Base-by-base conservation (phyloP, 2,888 invertebrate genomes). In the Rhagonycha lutea region DNA sequence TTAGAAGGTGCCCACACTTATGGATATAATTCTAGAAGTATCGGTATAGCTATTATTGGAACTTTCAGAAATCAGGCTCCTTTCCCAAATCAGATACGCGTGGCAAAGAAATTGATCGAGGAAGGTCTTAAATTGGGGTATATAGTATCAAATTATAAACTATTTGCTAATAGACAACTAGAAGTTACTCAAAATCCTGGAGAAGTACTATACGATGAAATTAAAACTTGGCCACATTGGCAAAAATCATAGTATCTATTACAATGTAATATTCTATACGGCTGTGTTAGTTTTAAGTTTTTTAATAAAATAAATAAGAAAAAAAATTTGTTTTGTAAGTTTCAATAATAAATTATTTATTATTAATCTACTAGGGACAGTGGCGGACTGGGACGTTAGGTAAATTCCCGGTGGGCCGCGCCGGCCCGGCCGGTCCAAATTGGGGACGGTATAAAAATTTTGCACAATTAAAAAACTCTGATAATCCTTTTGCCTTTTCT, bases 21-120 rank as follows among this genome's bases (percentile, higher is more conserved):
- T 61, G 89, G 92, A 65, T 94, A 91, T 83, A 94, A 95, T 84
- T 86, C 85, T n/a, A 89, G 87, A 69, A 93, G 94, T 82, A 90
- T 95, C 28, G 93, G 93, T 3, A 91, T 95, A 9, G 92, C 92
- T 7, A 93, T 93, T 81, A 91, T 95, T 73, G 95, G 95, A 9
- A 93, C 92, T 0, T 95, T 94, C 79, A 92, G 90, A 62, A 88
- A 84, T 0, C 85, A 87, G 0, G 76, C 87, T 0, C 91, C 91
- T 0, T 89, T 91, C 0, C 84, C 89, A 23, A 88, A 89, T 63
- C 90, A 92, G 83, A 80, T 94, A 0, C 88, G 89, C 14, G 93
- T 93, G 0, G 92, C 92, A 3, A 86, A 90, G 67, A 89, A 91
- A 76, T 86, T 95, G 1, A 90, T 95, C 12, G 87, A 90, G 12